Conservation (phyloP, 53 echinoderm and acorn worm genomes). For the Patiria pectinifera region DNA sequence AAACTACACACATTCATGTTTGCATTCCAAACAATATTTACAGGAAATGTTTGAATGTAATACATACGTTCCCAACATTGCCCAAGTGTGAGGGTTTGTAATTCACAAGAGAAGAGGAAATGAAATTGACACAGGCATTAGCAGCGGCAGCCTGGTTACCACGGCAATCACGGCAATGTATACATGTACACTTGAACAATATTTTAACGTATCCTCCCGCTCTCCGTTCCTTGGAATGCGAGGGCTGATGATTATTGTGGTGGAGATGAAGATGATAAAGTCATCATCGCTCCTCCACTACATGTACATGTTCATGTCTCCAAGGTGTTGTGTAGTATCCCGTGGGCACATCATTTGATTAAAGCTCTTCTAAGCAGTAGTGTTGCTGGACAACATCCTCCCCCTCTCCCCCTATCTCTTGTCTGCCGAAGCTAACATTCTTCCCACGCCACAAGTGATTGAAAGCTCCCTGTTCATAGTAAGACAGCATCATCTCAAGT, state of each 20-base stretch:
- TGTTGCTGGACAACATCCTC: too few relatives aligned
- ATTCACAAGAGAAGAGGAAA: too few relatives aligned
- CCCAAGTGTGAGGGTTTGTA: too few relatives aligned
- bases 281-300: not conserved
- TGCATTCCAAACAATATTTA: too few relatives aligned
- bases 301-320: not conserved
- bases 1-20: too few relatives aligned
- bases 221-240: not conserved
- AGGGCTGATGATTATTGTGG: not conserved
- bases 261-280: not conserved
- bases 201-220: not conserved
- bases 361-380: too few relatives aligned
- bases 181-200: not conserved
- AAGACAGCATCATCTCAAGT: conserved; percentile 3
- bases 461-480: not conserved
- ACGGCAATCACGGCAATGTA: not conserved
- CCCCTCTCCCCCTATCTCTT: not conserved
- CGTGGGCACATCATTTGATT: not conserved
- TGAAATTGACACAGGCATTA: too few relatives aligned
- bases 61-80: too few relatives aligned
- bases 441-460: not conserved
- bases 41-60: too few relatives aligned
- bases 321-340: not conserved
- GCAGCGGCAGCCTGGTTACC: not conserved
- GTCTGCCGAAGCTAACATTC: not conserved